These are phyloP conservation scores for Diarsia brunnea DNA, from an alignment of 2,888 invertebrate genomes.

Conservation along the genomic window DNA sequence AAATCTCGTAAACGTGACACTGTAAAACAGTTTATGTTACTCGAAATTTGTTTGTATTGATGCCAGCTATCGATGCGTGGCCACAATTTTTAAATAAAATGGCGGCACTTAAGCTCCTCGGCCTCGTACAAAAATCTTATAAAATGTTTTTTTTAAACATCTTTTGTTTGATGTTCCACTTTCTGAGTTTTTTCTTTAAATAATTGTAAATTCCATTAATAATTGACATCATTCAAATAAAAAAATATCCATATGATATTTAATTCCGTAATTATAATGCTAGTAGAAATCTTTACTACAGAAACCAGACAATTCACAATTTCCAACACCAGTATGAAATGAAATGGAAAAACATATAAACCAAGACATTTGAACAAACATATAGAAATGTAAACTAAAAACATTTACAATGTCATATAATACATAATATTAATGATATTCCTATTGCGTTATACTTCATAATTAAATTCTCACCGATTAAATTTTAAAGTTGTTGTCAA, in stretches of 20 bases:
- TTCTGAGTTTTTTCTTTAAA: too few species aligned
- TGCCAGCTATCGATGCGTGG: too few species aligned
- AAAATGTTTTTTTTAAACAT: too few species aligned
- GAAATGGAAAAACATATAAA: not conserved
- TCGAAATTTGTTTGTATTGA: too few species aligned
- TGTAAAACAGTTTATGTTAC: too few species aligned
- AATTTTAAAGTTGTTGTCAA: conserved; percentile 35
- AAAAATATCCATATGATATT: not conserved
- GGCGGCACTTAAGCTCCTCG: too few species aligned
- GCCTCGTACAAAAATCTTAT: too few species aligned
- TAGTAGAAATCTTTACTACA: not conserved
- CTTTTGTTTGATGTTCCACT: too few species aligned
- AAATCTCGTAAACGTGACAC: too few species aligned
- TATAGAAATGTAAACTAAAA: conserved; percentile 21
- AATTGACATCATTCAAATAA: not conserved
- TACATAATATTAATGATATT: conserved; percentile 54
- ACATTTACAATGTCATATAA: conserved; percentile 34
- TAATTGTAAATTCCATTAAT: not conserved
- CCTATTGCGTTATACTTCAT: conserved; percentile 26
- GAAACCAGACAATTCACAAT: conserved; percentile 4
- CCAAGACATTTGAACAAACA: too few species aligned
- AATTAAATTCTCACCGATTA: conserved; percentile 49
- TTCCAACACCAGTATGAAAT: not conserved
- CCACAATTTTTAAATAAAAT: too few species aligned
- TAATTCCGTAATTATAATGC: not conserved